Percentiles rank a stretch among this genome's conserved stretches.
Evolutionary conservation across 1,140 invertebrate genomes (phyloP).

Genomic region (Sitobion miscanthi): DNA sequence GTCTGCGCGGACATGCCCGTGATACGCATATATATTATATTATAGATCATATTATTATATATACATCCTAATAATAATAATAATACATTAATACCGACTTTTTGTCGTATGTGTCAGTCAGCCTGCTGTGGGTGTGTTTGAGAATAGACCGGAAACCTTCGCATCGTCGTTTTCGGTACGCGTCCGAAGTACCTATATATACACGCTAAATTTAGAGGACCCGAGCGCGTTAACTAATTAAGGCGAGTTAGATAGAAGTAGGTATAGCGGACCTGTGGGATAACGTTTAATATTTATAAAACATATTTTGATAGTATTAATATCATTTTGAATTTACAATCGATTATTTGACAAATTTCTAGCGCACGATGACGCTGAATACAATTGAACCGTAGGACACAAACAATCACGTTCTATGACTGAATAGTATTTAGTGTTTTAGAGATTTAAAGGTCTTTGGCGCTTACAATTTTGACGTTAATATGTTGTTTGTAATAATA

Average conservation of each 20-base stretch:
- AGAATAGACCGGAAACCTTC: conserved; percentile 7
- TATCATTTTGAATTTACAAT: not conserved
- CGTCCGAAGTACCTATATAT: not conserved
- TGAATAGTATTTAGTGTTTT: not conserved
- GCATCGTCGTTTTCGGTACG: not conserved
- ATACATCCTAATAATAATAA: not conserved
- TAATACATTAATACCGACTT: not conserved
- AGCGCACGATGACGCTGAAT: not conserved
- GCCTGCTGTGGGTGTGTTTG: not conserved
- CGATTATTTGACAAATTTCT: not conserved
- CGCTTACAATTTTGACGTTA: not conserved
- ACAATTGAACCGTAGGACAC: too few species aligned
- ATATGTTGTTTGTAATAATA: not conserved
- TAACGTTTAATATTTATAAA: not conserved
- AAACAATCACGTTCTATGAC: too few species aligned
- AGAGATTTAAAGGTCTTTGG: not conserved
- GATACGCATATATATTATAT: not conserved
- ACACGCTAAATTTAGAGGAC: not conserved
- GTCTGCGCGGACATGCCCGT: not conserved
- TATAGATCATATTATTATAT: not conserved
- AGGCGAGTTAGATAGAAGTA: not conserved
- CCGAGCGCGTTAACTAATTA: not conserved
- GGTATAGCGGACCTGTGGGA: not conserved
- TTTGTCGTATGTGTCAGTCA: not conserved
- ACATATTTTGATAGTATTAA: not conserved